Conservation (phyloP, 1,140 invertebrate genomes). For the Mamestra configurata region DNA sequence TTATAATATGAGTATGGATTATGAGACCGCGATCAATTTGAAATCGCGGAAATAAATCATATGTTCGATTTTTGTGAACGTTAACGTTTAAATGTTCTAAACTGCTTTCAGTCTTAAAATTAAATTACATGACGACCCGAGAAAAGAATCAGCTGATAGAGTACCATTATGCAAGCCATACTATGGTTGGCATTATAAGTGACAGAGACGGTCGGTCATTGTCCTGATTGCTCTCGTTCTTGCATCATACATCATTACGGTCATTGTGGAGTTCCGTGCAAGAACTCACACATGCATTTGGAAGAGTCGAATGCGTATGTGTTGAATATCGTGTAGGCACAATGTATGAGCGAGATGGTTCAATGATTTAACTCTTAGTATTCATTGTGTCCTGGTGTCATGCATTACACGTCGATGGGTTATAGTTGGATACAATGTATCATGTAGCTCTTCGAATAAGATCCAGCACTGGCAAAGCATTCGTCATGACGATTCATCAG, state of each 20-base stretch:
- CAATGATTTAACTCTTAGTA: neutral
- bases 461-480: too few species aligned
- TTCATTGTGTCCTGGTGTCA: neutral
- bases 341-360: slow-evolving; percentile 4
- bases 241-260: neutral
- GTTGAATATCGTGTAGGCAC: neutral
- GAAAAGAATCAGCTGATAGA: neutral
- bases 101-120: too few species aligned
- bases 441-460: neutral
- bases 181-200: neutral
- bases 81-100: too few species aligned
- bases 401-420: neutral
- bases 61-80: too few species aligned
- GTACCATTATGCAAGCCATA: neutral
- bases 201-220: neutral
- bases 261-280: neutral
- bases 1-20: too few species aligned
- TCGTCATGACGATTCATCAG: too few species aligned
- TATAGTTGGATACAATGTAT: neutral
- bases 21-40: too few species aligned
- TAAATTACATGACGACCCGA: neutral
- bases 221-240: neutral
- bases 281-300: neutral
- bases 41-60: too few species aligned
- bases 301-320: neutral